Percentiles rank a stretch among this genome's conserved stretches.
Evolutionary conservation across 2,797 vertebrate species (phyloP).

Genomic region (Eidolon dupreanum): DNA sequence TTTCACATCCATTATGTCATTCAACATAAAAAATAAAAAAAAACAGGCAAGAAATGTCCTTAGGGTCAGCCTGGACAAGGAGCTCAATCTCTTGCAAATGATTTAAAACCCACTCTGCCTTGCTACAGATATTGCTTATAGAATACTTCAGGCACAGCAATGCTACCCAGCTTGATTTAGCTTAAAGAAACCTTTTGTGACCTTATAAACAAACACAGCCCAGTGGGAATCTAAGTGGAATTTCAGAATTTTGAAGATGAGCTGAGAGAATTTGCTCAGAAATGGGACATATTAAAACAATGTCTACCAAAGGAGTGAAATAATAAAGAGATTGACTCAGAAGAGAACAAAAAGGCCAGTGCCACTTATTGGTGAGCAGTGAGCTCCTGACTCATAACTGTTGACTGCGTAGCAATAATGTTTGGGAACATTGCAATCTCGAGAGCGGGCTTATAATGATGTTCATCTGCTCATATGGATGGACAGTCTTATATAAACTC

Average conservation of each 20-base stretch:
- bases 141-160: conserved; percentile 64
- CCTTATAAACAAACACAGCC: conserved; percentile 77
- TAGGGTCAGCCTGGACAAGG: conserved; percentile 56
- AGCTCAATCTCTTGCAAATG: conserved; percentile 60
- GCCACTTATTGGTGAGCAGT: conserved; percentile 57
- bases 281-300: conserved; percentile 78
- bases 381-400: conserved; percentile 60
- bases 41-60: conserved; percentile 61
- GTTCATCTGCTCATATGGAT: conserved; percentile 43
- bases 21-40: conserved; percentile 21
- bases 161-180: conserved; percentile 74
- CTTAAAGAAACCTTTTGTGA: conserved; percentile 76
- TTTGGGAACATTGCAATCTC: conserved; percentile 72
- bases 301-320: conserved; percentile 73
- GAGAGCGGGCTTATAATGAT: conserved; percentile 29
- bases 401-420: conserved; percentile 55
- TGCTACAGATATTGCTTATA: conserved; percentile 70
- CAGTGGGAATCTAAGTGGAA: conserved; percentile 69
- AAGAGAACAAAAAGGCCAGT: conserved; percentile 69
- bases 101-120: conserved; percentile 62
- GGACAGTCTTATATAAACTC: conserved; percentile 42
- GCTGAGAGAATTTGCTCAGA: conserved; percentile 77
- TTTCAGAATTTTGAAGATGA: conserved; percentile 78
- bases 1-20: conserved; percentile 75
- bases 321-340: conserved; percentile 76